phyloP scores from a whole-genome alignment of 2,888 invertebrate genomes.

The Phymatocera aterrima region DNA sequence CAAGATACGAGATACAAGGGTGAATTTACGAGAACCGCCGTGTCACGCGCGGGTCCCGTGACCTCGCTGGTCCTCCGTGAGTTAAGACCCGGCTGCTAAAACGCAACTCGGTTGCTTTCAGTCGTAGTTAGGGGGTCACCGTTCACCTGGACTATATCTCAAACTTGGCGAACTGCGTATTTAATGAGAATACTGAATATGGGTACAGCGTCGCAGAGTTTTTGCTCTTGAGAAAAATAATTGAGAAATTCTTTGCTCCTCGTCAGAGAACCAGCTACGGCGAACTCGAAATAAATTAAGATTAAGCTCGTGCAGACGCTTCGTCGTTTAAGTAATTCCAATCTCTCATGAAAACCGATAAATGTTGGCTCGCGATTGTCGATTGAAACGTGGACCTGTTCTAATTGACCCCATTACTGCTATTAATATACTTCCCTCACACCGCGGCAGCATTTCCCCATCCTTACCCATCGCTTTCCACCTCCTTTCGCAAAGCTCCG shows the following conservation, averaged over 20 bases:
- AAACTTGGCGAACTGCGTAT: not conserved
- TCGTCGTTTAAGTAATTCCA: constrained; percentile 16
- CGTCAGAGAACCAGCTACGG: no score
- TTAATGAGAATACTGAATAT: not conserved
- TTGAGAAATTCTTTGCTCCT: not conserved
- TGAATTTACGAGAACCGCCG: constrained; percentile 45
- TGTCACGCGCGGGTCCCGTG: constrained; percentile 42
- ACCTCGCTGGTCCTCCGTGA: constrained; percentile 39
- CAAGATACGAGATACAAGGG: constrained; percentile 44
- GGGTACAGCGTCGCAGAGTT: not conserved
- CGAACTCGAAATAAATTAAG: constrained; percentile 34
- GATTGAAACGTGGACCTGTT: constrained; percentile 43
- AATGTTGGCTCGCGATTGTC: constrained; percentile 18
- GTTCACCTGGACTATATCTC: not conserved
- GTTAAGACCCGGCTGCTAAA: constrained; percentile 31
- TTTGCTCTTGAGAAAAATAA: not conserved
- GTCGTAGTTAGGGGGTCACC: not conserved
- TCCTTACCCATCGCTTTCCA: constrained; percentile 54
- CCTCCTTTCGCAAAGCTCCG: constrained; percentile 59
- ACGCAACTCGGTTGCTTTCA: constrained; percentile 15
- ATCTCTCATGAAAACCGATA: constrained; percentile 5
- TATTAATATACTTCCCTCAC: constrained; percentile 59
- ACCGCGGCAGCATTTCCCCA: constrained; percentile 47
- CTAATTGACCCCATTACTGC: constrained; percentile 60
- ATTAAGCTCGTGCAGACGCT: constrained; percentile 1